phyloP scores from a whole-genome alignment of 2,113 vertebrate genomes.

The Corythaeola cristata region DNA sequence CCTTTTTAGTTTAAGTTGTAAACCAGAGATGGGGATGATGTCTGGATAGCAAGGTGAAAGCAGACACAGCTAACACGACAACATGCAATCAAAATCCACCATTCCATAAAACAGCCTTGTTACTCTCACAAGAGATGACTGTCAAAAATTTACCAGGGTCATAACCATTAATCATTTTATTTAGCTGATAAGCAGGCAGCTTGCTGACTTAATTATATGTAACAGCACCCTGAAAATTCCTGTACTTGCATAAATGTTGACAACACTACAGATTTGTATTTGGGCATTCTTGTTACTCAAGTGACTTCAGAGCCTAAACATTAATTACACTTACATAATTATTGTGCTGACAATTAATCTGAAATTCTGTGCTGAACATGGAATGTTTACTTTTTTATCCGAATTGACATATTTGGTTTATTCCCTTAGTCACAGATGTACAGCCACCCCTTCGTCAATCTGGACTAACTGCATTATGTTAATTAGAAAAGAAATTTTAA shows the following conservation, averaged over 20 bases:
- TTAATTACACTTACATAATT: slow-evolving; percentile 68
- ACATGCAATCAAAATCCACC: not conserved
- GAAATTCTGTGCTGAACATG: slow-evolving; percentile 24
- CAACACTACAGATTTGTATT: slow-evolving; percentile 32
- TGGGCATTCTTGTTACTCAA: slow-evolving; percentile 38
- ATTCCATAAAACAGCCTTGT: not conserved
- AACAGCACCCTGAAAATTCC: slow-evolving; percentile 46
- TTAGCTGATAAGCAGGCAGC: slow-evolving; percentile 52
- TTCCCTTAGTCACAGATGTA: slow-evolving; percentile 53
- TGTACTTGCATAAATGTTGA: slow-evolving; percentile 38
- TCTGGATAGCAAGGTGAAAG: slow-evolving; percentile 43
- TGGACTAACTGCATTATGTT: slow-evolving; percentile 29
- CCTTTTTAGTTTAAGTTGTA: not conserved
- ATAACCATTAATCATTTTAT: slow-evolving; percentile 50
- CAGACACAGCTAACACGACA: slow-evolving; percentile 5
- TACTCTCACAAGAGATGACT: not conserved
- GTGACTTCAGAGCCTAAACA: slow-evolving; percentile 28
- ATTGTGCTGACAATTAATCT: slow-evolving; percentile 60
- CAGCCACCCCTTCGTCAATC: slow-evolving; percentile 12
- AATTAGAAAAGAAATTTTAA: slow-evolving; percentile 61
- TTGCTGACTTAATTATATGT: slow-evolving; percentile 58
- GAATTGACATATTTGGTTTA: slow-evolving; percentile 60
- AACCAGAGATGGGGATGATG: not conserved
- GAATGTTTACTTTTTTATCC: slow-evolving; percentile 49
- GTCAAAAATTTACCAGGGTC: slow-evolving; percentile 39